phyloP scores from a whole-genome alignment of 2,888 invertebrate species.

The Eupeodes latifasciatus region DNA sequence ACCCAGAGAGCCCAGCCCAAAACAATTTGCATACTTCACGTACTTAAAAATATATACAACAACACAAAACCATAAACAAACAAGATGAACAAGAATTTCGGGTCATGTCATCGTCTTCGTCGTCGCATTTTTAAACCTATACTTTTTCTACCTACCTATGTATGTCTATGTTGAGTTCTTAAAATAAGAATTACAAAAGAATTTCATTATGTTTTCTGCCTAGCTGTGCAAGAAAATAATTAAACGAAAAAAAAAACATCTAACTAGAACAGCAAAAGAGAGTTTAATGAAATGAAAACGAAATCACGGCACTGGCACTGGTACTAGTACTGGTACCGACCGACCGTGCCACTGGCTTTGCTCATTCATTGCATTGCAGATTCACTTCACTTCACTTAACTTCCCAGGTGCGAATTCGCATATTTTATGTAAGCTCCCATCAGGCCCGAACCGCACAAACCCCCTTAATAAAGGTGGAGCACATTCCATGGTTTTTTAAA shows the following conservation, averaged over 20 bases:
- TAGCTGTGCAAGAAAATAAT: slow-evolving; percentile 27
- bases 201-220: slow-evolving; percentile 50
- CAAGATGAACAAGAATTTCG: slow-evolving; percentile 75
- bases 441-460: neutral
- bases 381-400: slow-evolving; percentile 46
- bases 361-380: neutral
- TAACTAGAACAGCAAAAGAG: slow-evolving; percentile 45
- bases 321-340: too few species aligned
- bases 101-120: slow-evolving; percentile 51
- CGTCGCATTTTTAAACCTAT: neutral
- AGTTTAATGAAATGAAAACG: slow-evolving; percentile 70
- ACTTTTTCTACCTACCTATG: neutral
- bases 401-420: slow-evolving; percentile 65
- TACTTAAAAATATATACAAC: slow-evolving; percentile 3
- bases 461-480: slow-evolving; percentile 12
- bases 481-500: slow-evolving; percentile 21
- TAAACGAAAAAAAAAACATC: slow-evolving; percentile 13
- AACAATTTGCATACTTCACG: slow-evolving; percentile 58
- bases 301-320: slow-evolving; percentile 36
- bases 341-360: slow-evolving; percentile 42
- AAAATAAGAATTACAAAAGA: slow-evolving; percentile 59
- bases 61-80: slow-evolving; percentile 43
- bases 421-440: slow-evolving; percentile 41
- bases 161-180: neutral
- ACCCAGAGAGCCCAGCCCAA: slow-evolving; percentile 31